Percentiles rank a stretch among this genome's conserved stretches.
These are phyloP conservation scores for Alectoris magna DNA, from an alignment of 2,797 vertebrate species.

Conservation along the genomic window DNA sequence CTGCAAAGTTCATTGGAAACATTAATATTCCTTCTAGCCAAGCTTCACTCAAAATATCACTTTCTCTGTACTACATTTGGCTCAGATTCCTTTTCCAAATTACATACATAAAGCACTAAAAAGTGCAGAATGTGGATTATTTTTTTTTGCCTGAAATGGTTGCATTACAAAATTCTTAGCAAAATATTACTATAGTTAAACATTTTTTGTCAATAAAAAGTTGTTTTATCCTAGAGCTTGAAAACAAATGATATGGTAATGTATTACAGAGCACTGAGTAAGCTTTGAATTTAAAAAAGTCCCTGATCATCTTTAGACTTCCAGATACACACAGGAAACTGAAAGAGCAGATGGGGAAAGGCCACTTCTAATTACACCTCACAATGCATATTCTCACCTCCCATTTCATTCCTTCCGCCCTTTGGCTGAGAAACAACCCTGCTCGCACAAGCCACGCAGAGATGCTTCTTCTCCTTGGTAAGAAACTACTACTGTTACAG, in stretches of 20 bases:
- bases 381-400: not conserved
- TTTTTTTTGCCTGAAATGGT: not conserved
- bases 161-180: not conserved
- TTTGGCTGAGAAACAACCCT: not conserved
- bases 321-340: not conserved
- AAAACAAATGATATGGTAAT: not conserved
- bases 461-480: not conserved
- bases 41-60: not conserved
- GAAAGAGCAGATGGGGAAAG: not conserved
- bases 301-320: not conserved
- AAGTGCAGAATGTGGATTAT: not conserved
- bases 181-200: not conserved
- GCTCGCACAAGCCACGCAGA: not conserved
- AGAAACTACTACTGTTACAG: not conserved
- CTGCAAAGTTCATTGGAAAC: not conserved
- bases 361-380: not conserved
- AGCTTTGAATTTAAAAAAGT: not conserved
- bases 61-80: not conserved
- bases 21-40: not conserved
- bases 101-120: not conserved
- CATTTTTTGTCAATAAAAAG: not conserved
- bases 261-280: not conserved
- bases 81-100: conserved; percentile 1
- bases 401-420: not conserved
- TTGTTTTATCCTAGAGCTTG: not conserved